Conservation (phyloP, 2,797 vertebrate species). For the Gambusia yucatana region DNA sequence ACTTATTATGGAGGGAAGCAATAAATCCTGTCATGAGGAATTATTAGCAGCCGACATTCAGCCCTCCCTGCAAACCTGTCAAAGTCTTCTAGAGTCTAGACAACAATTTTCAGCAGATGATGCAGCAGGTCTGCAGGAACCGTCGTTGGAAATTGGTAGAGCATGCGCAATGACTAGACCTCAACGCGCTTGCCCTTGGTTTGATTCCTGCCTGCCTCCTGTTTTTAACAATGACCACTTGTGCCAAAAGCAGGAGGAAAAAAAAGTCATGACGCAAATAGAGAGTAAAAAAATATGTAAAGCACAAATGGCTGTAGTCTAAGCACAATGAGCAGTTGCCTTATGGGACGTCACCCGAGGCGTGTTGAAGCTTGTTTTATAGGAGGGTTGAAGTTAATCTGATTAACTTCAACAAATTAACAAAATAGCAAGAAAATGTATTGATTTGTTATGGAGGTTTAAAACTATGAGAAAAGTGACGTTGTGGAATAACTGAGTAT, state of each 20-base stretch:
- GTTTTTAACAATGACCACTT: not conserved
- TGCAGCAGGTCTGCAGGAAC: not conserved
- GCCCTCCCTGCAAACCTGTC: slow-evolving; percentile 1
- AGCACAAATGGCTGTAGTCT: not conserved
- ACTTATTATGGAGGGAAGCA: not conserved
- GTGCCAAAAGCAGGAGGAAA: not conserved
- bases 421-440: not conserved
- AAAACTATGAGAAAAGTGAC: not conserved
- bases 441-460: not conserved
- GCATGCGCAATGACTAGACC: not conserved
- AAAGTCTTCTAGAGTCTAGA: not conserved
- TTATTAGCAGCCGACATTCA: not conserved
- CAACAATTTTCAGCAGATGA: not conserved
- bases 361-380: not conserved
- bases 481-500: not conserved
- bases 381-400: too few species aligned
- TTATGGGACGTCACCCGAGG: not conserved
- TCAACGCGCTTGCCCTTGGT: not conserved
- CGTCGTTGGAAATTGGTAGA: not conserved
- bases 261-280: not conserved
- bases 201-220: not conserved
- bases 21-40: not conserved
- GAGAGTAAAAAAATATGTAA: not conserved
- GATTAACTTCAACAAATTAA: not conserved
- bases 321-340: not conserved